phyloP scores from a whole-genome alignment of 2,888 invertebrate species.

The Meta bourneti region DNA sequence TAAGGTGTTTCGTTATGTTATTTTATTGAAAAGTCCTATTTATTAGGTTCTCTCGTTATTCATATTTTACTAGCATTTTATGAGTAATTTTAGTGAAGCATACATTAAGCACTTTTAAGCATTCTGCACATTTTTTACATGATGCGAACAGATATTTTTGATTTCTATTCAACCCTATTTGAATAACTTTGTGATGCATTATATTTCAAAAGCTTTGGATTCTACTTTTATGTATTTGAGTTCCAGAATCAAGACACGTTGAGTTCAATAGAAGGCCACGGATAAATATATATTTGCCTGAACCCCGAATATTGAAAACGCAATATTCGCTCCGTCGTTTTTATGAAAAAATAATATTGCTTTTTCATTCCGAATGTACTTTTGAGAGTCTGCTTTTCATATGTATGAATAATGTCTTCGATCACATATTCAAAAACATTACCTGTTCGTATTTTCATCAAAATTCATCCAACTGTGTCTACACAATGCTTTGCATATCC shows the following conservation, averaged over 20 bases:
- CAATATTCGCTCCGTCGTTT: background rate
- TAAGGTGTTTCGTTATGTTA: too few relatives aligned
- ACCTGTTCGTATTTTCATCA: background rate
- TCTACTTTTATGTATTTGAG: background rate
- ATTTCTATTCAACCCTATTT: background rate
- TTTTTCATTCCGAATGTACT: slow-evolving; percentile 13
- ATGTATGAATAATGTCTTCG: background rate
- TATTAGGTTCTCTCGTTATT: too few relatives aligned
- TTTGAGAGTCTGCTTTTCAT: background rate
- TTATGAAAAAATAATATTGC: slow-evolving; percentile 35
- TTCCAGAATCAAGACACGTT: background rate
- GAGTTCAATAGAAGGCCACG: background rate
- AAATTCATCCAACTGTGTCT: background rate
- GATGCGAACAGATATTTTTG: background rate
- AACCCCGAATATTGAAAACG: slow-evolving; percentile 18
- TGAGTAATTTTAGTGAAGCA: too few relatives aligned
- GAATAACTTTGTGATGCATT: background rate
- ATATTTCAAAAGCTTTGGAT: background rate
- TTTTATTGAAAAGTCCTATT: too few relatives aligned
- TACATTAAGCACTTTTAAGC: too few relatives aligned
- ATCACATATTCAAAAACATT: background rate
- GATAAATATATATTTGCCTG: background rate
- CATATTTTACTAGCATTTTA: too few relatives aligned
- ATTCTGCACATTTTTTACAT: too few relatives aligned
- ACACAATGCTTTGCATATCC: background rate